These are phyloP conservation scores for Drosophila burlai DNA, from an alignment of 1,140 invertebrate species.

Conservation along the genomic window DNA sequence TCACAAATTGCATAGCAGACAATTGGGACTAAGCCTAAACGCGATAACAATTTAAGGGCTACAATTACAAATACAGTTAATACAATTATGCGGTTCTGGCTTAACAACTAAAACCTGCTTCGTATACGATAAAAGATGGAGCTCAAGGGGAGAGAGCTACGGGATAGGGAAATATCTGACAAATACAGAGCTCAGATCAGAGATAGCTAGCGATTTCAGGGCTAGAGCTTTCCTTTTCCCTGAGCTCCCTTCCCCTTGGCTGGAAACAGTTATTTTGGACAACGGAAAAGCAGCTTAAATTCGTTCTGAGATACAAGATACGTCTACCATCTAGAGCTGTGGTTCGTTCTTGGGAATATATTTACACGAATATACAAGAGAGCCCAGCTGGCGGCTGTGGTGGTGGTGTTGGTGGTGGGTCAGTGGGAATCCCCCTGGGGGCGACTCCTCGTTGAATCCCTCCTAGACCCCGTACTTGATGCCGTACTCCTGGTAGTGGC, in stretches of 20 bases:
- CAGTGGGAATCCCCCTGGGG: conserved; percentile 6
- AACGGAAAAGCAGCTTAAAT: conserved; percentile 12
- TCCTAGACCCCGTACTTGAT: conserved; percentile 85
- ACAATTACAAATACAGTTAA: conserved; percentile 62
- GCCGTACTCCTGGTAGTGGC: conserved; percentile 85
- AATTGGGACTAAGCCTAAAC: conserved; percentile 56
- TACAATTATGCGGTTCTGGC: conserved; percentile 34
- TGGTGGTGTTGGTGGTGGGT: conserved; percentile 2
- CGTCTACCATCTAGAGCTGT: conserved; percentile 62
- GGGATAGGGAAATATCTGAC: neutral
- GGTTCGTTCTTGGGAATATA: conserved; percentile 71
- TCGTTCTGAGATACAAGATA: conserved; percentile 52
- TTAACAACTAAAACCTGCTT: conserved; percentile 54
- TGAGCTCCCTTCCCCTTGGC: neutral
- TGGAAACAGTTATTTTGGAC: conserved; percentile 12
- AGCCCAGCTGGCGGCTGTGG: conserved; percentile 58
- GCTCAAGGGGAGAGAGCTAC: neutral
- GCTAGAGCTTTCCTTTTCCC: neutral
- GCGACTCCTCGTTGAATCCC: conserved; percentile 6
- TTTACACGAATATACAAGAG: conserved; percentile 82
- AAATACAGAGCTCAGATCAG: neutral
- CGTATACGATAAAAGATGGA: conserved; percentile 50
- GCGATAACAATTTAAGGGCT: conserved; percentile 67
- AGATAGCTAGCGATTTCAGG: neutral
- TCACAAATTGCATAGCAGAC: conserved; percentile 71